These are phyloP conservation scores for Pterostichus niger DNA, from an alignment of 2,888 invertebrate genomes.

Conservation along the genomic window DNA sequence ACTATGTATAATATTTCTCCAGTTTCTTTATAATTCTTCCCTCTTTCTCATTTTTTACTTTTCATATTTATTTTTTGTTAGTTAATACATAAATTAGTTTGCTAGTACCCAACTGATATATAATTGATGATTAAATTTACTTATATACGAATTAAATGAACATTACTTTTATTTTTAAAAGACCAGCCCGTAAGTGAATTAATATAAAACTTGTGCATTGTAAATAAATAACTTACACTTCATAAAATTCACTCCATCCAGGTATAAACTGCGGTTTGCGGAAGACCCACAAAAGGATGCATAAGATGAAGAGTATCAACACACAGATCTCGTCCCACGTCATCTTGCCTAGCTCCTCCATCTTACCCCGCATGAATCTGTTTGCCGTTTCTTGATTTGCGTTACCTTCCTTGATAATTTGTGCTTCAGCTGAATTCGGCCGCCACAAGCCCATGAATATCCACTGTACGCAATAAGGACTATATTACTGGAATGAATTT, in stretches of 20 bases:
- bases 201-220: too few relatives aligned
- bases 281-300: slow-evolving; percentile 80
- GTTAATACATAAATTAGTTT: too few relatives aligned
- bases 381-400: slow-evolving; percentile 70
- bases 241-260: slow-evolving; percentile 78
- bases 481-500: too few relatives aligned
- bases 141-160: too few relatives aligned
- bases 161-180: too few relatives aligned
- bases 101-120: too few relatives aligned
- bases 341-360: slow-evolving; percentile 76
- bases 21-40: too few relatives aligned
- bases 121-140: too few relatives aligned
- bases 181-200: too few relatives aligned
- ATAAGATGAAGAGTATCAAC: slow-evolving; percentile 75
- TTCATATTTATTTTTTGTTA: too few relatives aligned
- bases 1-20: too few relatives aligned
- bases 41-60: too few relatives aligned
- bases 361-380: slow-evolving; percentile 75
- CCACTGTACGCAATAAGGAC: background rate
- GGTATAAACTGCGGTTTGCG: slow-evolving; percentile 80
- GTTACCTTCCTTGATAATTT: slow-evolving; percentile 4
- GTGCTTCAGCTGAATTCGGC: background rate
- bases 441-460: slow-evolving; percentile 55
- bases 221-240: slow-evolving; percentile 57
- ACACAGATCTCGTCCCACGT: slow-evolving; percentile 76